A percentile compares a stretch with the other conserved stretches of the same genome.
phyloP scores from a whole-genome alignment of 2,113 vertebrate genomes.

The Chamaea fasciata region DNA sequence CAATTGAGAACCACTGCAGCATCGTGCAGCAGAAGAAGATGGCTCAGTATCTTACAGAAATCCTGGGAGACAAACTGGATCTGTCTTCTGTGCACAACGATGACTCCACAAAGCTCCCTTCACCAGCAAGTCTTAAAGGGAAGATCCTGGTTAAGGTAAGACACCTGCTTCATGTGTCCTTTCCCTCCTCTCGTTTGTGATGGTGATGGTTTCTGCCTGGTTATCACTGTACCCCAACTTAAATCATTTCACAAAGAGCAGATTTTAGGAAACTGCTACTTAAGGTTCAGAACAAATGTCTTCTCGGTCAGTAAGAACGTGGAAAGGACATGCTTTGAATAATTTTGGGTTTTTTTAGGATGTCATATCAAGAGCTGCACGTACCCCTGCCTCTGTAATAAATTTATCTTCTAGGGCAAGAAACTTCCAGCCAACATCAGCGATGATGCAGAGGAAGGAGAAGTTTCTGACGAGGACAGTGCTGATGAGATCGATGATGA shows the following conservation, averaged over 20 bases:
- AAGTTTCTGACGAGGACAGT: slow-evolving; percentile 97
- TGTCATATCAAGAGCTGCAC: background rate
- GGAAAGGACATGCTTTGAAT: background rate
- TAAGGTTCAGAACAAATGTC: background rate
- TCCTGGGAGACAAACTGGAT: slow-evolving; percentile 92
- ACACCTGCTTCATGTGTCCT: background rate
- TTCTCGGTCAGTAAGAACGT: background rate
- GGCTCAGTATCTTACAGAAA: slow-evolving; percentile 89
- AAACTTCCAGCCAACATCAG: slow-evolving; percentile 93
- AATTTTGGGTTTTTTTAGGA: background rate
- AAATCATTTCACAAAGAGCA: background rate
- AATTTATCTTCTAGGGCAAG: slow-evolving; percentile 81
- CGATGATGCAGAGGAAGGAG: slow-evolving; percentile 91
- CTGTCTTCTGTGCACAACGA: slow-evolving; percentile 78
- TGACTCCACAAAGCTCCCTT: slow-evolving; percentile 81
- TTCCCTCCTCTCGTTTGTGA: background rate
- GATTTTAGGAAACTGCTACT: background rate
- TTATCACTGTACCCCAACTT: background rate
- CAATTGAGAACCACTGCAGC: slow-evolving; percentile 97
- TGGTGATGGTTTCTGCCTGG: background rate
- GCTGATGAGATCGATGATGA: slow-evolving; percentile 97
- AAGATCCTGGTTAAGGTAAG: slow-evolving; percentile 96
- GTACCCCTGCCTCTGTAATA: background rate
- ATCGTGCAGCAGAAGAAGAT: slow-evolving; percentile 97
- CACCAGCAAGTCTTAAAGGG: slow-evolving; percentile 86